Evolutionary conservation across 2,797 vertebrate species (phyloP), one percentile per base, ranked within the genome.

Genomic region (Heliangelus exortis): DNA sequence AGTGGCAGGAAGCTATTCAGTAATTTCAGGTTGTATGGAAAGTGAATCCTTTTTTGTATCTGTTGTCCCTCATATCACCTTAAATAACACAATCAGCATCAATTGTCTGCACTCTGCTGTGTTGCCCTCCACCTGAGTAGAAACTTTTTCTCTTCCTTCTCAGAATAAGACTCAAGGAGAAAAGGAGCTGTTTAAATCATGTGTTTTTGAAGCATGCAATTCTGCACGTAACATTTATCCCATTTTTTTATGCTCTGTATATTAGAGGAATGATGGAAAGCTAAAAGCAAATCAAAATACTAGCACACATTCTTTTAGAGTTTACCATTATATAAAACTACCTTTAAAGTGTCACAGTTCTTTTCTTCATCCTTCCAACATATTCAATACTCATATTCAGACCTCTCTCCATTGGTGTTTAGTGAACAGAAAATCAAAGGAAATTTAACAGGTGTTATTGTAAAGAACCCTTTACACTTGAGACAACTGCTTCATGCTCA

Each of bases 401-500:
- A n/a, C 10, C 22, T 55, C 68, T 87, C 57, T 57, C 54, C 0
- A 0, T 7, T 75, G 92, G 88, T 74, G 92, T 90, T 89, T 54
- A 90, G 92, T 83, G 84, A 72, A 92, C 28, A n/a, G 92, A 58
- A 93, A 84, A 92, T 72, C 50, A 95, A 93, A 79, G 66, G 7
- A 26, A 57, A 58, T 78, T 68, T 58, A 88, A 85, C 94, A 97
- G 95, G 80, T 96, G 96, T 67, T 94, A 28, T 20, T 87, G 71
- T 63, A 87, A 93, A 88, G 80, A 89, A 43, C 51, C 58, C 71
- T 87, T 94, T 84, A 84, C 43, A 57, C 47, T 66, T 7, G 54
- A 93, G 92, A 84, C 57, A 84, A 73, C 45, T 36, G 41, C 50
- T 73, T 53, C 65, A 78, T 1, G 10, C 58, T 50, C 51, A 81